A percentile compares a stretch with the other conserved stretches of the same genome.
Conservation (phyloP, 1,140 invertebrate genomes). For the Trichoplusia ni region DNA sequence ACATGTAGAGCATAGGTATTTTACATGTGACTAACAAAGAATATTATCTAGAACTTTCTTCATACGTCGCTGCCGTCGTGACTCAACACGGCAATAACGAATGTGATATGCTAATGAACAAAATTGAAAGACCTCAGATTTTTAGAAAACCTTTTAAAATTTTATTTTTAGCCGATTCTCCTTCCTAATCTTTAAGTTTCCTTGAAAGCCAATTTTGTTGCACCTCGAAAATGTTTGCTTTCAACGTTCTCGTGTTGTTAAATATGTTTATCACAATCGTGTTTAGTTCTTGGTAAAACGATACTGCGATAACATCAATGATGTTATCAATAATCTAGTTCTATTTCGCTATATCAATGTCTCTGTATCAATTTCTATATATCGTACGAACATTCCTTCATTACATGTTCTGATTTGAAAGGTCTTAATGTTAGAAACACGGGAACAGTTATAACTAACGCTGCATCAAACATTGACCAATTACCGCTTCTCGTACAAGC, state of each 20-base stretch:
- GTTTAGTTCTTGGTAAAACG: not conserved
- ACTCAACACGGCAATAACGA: slow-evolving; percentile 37
- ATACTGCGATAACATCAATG: no score
- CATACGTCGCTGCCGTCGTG: slow-evolving; percentile 25
- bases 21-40: slow-evolving; percentile 4
- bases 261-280: not conserved
- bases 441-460: slow-evolving; percentile 20
- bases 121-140: slow-evolving; percentile 31
- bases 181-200: slow-evolving; percentile 21
- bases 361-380: not conserved
- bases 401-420: no score
- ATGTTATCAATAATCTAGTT: no score
- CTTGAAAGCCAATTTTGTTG: slow-evolving; percentile 3
- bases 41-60: slow-evolving; percentile 27
- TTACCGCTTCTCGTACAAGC: slow-evolving; percentile 26
- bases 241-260: not conserved
- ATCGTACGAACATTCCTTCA: no score
- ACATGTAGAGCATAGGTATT: not conserved
- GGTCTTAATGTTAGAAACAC: no score
- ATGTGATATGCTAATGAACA: slow-evolving; percentile 36
- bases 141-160: slow-evolving; percentile 8
- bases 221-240: not conserved
- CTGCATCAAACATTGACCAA: slow-evolving; percentile 23
- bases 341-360: no score
- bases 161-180: not conserved